Percentiles rank a stretch among this genome's conserved stretches.
These are phyloP conservation scores for Acanthococcus lagerstroemiae DNA, from an alignment of 2,888 invertebrate genomes.

Conservation along the genomic window DNA sequence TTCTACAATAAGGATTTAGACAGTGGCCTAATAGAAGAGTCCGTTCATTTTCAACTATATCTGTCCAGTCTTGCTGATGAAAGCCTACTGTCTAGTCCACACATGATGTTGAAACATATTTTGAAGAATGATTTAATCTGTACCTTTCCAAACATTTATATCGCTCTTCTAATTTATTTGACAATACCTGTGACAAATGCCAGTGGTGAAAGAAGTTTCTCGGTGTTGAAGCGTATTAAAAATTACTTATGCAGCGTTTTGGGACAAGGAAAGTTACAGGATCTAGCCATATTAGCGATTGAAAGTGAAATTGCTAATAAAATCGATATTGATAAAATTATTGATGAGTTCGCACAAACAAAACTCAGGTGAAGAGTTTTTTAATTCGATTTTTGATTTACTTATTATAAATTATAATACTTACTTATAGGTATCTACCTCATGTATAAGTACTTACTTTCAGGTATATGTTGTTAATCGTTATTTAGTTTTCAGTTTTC, in stretches of 20 bases:
- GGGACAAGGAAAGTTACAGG: neutral
- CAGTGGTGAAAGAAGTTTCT: neutral
- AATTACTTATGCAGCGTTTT: neutral
- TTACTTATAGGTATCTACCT: no score
- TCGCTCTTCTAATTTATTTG: neutral
- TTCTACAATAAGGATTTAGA: neutral
- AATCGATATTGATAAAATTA: neutral
- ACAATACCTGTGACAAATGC: neutral
- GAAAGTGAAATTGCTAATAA: neutral
- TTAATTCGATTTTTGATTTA: neutral
- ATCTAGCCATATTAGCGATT: neutral
- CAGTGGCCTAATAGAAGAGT: neutral
- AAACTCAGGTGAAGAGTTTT: neutral
- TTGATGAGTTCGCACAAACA: neutral
- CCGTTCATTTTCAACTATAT: conserved; percentile 14
- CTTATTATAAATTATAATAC: neutral
- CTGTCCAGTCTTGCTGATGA: neutral
- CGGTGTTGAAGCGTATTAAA: neutral
- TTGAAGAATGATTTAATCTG: neutral
- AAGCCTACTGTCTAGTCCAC: neutral
- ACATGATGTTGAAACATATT: neutral
- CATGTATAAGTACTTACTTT: no score
- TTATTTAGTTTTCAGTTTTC: no score
- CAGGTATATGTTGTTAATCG: no score
- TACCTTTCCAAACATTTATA: neutral